These are phyloP conservation scores for Acleris cristana DNA, from an alignment of 2,888 invertebrate species.

Conservation along the genomic window DNA sequence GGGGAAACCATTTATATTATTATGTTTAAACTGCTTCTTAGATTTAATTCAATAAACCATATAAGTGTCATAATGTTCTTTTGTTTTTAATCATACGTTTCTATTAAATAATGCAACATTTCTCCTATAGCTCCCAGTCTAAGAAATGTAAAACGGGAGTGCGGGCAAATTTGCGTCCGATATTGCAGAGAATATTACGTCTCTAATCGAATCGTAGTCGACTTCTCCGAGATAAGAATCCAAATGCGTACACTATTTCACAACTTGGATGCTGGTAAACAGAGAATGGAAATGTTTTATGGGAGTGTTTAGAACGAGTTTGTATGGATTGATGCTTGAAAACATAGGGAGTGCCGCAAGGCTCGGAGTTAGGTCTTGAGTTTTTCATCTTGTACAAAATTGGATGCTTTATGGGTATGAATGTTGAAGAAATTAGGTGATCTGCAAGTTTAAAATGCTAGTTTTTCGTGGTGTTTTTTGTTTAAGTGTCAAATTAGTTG, in stretches of 20 bases:
- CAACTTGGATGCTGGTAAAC: conserved; percentile 7
- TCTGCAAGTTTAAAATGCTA: too few relatives aligned
- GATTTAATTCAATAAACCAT: background rate
- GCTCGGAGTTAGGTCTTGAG: too few relatives aligned
- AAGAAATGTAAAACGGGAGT: conserved; percentile 31
- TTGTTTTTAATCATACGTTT: background rate
- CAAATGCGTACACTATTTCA: conserved; percentile 23
- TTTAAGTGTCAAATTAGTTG: too few relatives aligned
- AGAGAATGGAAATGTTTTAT: background rate
- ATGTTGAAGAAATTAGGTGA: too few relatives aligned
- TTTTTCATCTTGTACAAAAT: too few relatives aligned
- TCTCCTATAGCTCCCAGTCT: conserved; percentile 1
- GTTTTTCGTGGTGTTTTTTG: too few relatives aligned
- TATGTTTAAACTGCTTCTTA: too few relatives aligned
- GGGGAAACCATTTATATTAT: too few relatives aligned
- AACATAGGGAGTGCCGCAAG: too few relatives aligned
- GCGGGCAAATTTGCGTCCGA: conserved; percentile 39
- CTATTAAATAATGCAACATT: background rate
- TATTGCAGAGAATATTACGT: conserved; percentile 46
- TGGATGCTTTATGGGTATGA: too few relatives aligned
- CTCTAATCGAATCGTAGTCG: conserved; percentile 48
- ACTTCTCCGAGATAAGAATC: conserved; percentile 27
- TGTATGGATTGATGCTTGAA: too few relatives aligned
- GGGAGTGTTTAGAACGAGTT: too few relatives aligned
- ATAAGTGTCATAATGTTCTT: background rate